Percentiles rank a stretch among this genome's conserved stretches.
These are phyloP conservation scores for Sapayoa aenigma DNA, from an alignment of 2,113 vertebrate species.

Conservation along the genomic window DNA sequence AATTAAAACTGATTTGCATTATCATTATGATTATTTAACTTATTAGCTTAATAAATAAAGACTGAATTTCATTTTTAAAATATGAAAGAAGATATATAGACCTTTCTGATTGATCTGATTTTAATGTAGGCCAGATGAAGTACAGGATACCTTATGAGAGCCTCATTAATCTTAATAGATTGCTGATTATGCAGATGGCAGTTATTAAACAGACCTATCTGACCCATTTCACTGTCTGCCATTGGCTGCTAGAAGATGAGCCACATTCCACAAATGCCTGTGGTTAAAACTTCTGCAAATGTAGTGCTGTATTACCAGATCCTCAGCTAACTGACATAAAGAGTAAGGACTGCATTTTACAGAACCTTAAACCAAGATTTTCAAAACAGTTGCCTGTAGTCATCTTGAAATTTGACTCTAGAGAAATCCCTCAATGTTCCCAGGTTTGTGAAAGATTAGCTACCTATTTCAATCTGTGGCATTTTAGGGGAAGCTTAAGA, in stretches of 20 bases:
- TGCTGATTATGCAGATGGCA: constrained; percentile 28
- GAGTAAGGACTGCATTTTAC: neutral
- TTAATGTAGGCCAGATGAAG: constrained; percentile 24
- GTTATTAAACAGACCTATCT: neutral
- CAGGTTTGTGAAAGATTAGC: neutral
- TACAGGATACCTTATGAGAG: constrained; percentile 5
- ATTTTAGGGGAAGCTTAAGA: neutral
- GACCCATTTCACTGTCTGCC: neutral
- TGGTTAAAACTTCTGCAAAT: neutral
- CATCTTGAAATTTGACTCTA: neutral
- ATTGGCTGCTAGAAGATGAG: neutral
- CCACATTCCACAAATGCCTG: neutral
- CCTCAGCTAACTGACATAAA: neutral
- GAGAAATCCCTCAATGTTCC: neutral
- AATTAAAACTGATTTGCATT: neutral
- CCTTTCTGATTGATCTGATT: constrained; percentile 39
- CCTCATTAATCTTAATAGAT: constrained; percentile 49
- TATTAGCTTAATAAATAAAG: neutral
- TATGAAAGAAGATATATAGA: neutral
- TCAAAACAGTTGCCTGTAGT: neutral
- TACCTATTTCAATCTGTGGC: neutral
- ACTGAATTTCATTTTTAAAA: neutral
- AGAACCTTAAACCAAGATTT: neutral
- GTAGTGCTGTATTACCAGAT: neutral
- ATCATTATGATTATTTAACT: neutral